These are phyloP conservation scores for Gorsachius magnificus DNA, from an alignment of 2,797 vertebrate genomes.

Conservation along the genomic window DNA sequence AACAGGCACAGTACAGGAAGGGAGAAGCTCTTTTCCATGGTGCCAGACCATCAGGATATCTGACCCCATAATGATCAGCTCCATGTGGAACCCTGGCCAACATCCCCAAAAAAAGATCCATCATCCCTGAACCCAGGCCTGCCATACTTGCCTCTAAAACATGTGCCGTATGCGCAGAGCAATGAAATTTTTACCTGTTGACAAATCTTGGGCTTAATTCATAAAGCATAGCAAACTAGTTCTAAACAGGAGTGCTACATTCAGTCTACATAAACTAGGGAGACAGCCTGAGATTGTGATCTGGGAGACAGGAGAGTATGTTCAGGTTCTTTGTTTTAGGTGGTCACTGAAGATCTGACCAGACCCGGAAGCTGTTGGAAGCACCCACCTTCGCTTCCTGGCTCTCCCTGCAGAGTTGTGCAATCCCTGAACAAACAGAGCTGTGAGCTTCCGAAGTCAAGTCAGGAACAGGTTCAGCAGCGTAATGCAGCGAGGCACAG, in stretches of 20 bases:
- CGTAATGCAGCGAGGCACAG: neutral
- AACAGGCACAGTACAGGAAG: neutral
- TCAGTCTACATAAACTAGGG: neutral
- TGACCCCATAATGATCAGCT: accelerated
- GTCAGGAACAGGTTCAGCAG: neutral
- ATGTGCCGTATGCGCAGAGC: accelerated
- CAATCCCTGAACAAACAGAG: conserved; percentile 2
- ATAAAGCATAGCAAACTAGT: neutral
- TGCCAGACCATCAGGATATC: neutral
- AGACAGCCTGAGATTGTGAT: neutral
- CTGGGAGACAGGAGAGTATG: neutral
- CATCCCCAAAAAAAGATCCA: neutral
- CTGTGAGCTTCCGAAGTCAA: neutral
- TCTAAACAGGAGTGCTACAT: accelerated
- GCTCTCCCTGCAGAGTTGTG: conserved; percentile 27
- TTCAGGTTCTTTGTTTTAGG: neutral
- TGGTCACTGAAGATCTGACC: neutral
- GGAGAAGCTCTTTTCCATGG: neutral
- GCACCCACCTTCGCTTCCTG: conserved; percentile 66
- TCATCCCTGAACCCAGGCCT: neutral
- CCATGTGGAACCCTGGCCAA: neutral
- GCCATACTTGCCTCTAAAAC: neutral
- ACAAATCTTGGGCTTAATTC: neutral
- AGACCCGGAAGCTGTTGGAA: neutral
- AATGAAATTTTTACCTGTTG: neutral